Conservation (phyloP, 2,888 invertebrate species). For the Drosophila parthenogenetica region DNA sequence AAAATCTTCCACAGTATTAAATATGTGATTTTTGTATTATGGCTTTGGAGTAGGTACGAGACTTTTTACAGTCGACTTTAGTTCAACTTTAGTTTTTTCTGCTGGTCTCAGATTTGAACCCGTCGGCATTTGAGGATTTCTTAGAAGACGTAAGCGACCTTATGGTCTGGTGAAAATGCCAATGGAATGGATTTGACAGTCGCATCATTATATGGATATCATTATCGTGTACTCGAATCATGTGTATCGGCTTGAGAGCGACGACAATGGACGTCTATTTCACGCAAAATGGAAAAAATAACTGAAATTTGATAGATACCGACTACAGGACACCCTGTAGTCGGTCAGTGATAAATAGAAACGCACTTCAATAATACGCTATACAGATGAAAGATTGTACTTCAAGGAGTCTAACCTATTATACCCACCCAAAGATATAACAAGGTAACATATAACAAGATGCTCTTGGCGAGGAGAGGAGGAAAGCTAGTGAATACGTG, state of each 20-base stretch:
- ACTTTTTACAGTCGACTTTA: no score
- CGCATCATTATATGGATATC: slow-evolving; percentile 83
- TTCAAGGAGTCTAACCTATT: neutral
- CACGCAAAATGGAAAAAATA: slow-evolving; percentile 35
- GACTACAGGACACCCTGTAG: neutral
- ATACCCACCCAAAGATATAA: slow-evolving; percentile 8
- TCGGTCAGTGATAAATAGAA: no score
- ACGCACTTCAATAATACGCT: no score
- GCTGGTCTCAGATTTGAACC: neutral
- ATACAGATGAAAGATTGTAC: no score
- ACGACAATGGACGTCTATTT: slow-evolving; percentile 56
- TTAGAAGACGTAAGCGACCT: slow-evolving; percentile 15
- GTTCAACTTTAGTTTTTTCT: no score
- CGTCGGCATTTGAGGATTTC: slow-evolving; percentile 4
- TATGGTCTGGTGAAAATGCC: slow-evolving; percentile 37
- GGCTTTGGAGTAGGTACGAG: no score
- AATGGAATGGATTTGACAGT: slow-evolving; percentile 80
- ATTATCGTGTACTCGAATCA: slow-evolving; percentile 79
- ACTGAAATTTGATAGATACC: neutral
- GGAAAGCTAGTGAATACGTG: slow-evolving; percentile 6
- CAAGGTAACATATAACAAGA: slow-evolving; percentile 76
- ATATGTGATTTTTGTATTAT: no score
- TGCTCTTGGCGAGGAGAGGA: slow-evolving; percentile 40
- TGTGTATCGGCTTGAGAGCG: slow-evolving; percentile 63
- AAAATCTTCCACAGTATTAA: no score